Evolutionary conservation across 1,140 invertebrate species (phyloP).

Genomic region (Aphelinus atriplicis): DNA sequence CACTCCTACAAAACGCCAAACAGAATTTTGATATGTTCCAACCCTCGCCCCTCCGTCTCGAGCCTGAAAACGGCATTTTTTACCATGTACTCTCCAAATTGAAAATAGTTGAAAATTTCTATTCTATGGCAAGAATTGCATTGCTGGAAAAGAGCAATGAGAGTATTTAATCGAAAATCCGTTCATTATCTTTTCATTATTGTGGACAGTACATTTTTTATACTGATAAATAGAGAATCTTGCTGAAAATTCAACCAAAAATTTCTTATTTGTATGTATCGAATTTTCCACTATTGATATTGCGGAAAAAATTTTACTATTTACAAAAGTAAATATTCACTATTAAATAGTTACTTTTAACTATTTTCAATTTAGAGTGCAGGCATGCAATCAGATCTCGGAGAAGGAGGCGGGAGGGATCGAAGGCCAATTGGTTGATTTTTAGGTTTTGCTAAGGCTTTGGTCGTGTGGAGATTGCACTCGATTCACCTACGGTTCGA

Average conservation of each 20-base stretch:
- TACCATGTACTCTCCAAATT: too few relatives aligned
- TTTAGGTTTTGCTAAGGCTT: constrained; percentile 18
- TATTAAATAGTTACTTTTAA: too few relatives aligned
- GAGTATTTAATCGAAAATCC: too few relatives aligned
- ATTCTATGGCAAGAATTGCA: too few relatives aligned
- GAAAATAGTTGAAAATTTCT: too few relatives aligned
- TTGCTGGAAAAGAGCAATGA: too few relatives aligned
- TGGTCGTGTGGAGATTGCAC: not conserved
- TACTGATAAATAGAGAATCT: not conserved
- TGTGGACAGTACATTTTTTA: not conserved
- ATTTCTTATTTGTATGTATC: too few relatives aligned
- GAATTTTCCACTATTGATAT: too few relatives aligned
- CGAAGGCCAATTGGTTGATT: constrained; percentile 31
- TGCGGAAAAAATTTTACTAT: too few relatives aligned
- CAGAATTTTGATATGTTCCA: constrained; percentile 45
- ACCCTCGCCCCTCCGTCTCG: not conserved
- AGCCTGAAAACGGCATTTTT: not conserved
- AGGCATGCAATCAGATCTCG: too few relatives aligned
- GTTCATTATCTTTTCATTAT: not conserved
- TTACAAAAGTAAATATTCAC: too few relatives aligned
- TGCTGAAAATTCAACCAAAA: too few relatives aligned
- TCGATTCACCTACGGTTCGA: not conserved
- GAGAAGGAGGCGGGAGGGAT: not conserved
- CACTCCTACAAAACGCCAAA: constrained; percentile 60
- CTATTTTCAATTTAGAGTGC: not conserved